A percentile compares a stretch with the other conserved stretches of the same genome.
Conservation (phyloP, 2,113 vertebrate species). For the Rattus rattus region DNA sequence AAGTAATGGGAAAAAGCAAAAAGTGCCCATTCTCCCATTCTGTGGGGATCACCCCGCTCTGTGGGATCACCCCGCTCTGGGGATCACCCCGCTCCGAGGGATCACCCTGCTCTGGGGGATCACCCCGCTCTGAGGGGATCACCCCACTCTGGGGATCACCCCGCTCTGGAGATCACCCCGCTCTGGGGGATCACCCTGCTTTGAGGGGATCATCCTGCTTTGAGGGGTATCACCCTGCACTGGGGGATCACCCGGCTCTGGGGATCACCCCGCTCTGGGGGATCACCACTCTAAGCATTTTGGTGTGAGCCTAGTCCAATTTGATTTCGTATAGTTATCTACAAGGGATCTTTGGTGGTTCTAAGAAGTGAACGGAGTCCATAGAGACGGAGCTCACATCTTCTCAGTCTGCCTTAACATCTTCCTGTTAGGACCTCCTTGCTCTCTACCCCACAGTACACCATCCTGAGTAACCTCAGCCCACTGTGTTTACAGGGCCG, state of each 20-base stretch:
- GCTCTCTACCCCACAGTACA: neutral
- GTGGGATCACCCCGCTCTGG: too few species aligned
- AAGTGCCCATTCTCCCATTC: neutral
- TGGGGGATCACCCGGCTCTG: neutral
- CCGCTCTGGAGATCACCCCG: too few species aligned
- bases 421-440: neutral
- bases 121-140: too few species aligned
- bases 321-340: neutral
- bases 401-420: too few species aligned
- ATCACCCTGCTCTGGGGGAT: neutral
- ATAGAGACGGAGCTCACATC: neutral
- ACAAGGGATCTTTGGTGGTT: neutral
- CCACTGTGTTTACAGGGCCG: slow-evolving; percentile 89
- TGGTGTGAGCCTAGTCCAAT: too few species aligned
- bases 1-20: neutral
- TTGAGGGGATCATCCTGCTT: neutral
- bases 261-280: neutral
- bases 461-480: neutral
- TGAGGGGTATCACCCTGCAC: neutral
- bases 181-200: too few species aligned
- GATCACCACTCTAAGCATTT: neutral
- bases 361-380: neutral
- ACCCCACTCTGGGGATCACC: too few species aligned
- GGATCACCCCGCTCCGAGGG: too few species aligned
- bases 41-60: neutral